Conservation (phyloP, 2,888 invertebrate genomes). For the Brassicogethes aeneus region DNA sequence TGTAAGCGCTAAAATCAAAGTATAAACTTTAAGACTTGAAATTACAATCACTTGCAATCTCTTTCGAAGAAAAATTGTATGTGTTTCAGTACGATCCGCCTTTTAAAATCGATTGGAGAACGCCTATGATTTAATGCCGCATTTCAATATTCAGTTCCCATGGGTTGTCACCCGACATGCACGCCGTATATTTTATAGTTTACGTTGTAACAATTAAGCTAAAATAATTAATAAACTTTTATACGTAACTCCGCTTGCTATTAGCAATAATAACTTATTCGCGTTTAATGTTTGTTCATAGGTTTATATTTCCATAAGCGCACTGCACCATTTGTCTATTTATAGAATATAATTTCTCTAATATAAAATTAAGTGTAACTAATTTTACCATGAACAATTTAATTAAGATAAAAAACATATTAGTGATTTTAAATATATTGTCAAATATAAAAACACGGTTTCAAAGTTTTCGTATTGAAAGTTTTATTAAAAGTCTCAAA, state of each 20-base stretch:
- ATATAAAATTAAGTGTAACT: too few species aligned
- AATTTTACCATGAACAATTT: too few species aligned
- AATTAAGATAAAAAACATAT: too few species aligned
- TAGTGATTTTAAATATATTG: too few species aligned
- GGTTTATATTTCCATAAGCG: not conserved
- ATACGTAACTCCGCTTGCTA: not conserved
- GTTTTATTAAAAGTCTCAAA: too few species aligned
- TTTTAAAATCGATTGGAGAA: not conserved
- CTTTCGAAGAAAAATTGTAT: not conserved
- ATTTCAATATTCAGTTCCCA: not conserved
- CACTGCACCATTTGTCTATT: not conserved
- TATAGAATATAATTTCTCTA: not conserved
- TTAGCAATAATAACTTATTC: slow-evolving; percentile 3
- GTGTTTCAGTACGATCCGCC: not conserved
- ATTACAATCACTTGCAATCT: not conserved
- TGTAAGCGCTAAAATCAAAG: too few species aligned
- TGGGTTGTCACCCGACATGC: not conserved
- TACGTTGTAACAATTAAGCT: slow-evolving; percentile 16
- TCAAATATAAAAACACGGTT: too few species aligned
- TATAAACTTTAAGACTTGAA: too few species aligned
- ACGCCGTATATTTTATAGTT: slow-evolving; percentile 4
- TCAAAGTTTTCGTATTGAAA: too few species aligned
- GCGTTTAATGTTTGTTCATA: not conserved
- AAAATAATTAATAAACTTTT: slow-evolving; percentile 5
- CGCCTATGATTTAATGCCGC: not conserved